These are phyloP conservation scores for Tribolium castaneum DNA, from an alignment of 1,140 invertebrate genomes.

Conservation along the genomic window DNA sequence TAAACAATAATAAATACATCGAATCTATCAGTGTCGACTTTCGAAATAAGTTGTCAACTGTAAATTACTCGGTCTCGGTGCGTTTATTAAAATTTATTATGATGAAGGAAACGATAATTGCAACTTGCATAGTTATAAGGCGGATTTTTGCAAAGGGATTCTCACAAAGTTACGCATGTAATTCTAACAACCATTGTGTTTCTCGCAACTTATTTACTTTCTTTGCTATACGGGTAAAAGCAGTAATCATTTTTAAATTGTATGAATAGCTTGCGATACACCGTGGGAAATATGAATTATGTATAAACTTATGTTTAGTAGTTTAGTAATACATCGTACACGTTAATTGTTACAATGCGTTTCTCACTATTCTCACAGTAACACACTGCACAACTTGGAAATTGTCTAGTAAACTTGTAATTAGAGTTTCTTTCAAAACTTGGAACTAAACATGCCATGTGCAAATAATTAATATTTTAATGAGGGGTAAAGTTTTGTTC, in stretches of 20 bases:
- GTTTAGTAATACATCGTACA: conserved; percentile 31
- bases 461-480: neutral
- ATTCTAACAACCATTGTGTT: conserved; percentile 2
- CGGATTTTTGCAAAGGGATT: neutral
- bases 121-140: neutral
- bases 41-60: conserved; percentile 32
- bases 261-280: conserved; percentile 32
- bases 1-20: conserved; percentile 27
- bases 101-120: neutral
- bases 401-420: conserved; percentile 8
- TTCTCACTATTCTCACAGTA: conserved; percentile 29
- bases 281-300: conserved; percentile 44
- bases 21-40: conserved; percentile 26
- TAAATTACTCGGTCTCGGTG: neutral
- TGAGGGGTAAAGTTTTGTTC: neutral
- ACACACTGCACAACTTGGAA: neutral
- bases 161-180: conserved; percentile 11
- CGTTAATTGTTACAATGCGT: conserved; percentile 33
- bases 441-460: neutral
- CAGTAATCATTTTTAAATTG: conserved; percentile 31
- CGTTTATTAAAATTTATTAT: neutral
- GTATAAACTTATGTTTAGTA: conserved; percentile 34
- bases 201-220: conserved; percentile 1
- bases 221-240: conserved; percentile 23
- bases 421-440: neutral